Evolutionary conservation across 2,888 invertebrate species (phyloP).

Genomic region (Synanthedon vespiformis): DNA sequence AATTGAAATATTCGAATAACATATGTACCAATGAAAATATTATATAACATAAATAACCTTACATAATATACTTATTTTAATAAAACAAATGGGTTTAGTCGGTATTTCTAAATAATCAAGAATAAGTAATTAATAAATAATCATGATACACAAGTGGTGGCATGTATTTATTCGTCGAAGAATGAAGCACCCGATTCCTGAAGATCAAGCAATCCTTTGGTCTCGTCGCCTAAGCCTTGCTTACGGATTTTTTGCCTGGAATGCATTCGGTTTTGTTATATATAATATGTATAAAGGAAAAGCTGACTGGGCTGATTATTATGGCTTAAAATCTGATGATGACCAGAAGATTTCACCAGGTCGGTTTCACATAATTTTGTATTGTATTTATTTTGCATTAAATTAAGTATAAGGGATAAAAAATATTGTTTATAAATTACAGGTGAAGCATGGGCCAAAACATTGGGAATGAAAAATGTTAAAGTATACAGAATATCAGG

Average conservation of each 20-base stretch:
- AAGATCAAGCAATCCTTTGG: slow-evolving; percentile 67
- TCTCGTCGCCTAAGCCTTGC: slow-evolving; percentile 72
- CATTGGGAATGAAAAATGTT: slow-evolving; percentile 69
- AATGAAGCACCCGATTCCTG: slow-evolving; percentile 47
- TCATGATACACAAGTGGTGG: slow-evolving; percentile 54
- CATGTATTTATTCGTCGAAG: slow-evolving; percentile 47
- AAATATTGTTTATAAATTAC: slow-evolving; percentile 18
- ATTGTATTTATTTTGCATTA: too few species aligned
- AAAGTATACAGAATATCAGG: slow-evolving; percentile 68
- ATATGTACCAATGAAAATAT: too few species aligned
- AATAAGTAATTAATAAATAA: not conserved
- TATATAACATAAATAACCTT: too few species aligned
- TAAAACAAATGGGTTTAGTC: too few species aligned
- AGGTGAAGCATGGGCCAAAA: slow-evolving; percentile 70
- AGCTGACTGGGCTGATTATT: slow-evolving; percentile 75
- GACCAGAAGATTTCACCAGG: slow-evolving; percentile 70
- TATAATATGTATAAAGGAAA: slow-evolving; percentile 73
- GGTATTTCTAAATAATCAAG: too few species aligned
- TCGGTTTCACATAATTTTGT: slow-evolving; percentile 14
- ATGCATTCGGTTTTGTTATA: slow-evolving; percentile 75
- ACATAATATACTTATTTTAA: too few species aligned
- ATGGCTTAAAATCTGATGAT: slow-evolving; percentile 74
- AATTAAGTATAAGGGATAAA: too few species aligned
- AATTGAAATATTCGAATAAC: too few species aligned
- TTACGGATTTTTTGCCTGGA: slow-evolving; percentile 78